Percentiles rank a stretch among this genome's conserved stretches.
phyloP scores from a whole-genome alignment of 2,797 vertebrate species.

The Psittacula derbiana region DNA sequence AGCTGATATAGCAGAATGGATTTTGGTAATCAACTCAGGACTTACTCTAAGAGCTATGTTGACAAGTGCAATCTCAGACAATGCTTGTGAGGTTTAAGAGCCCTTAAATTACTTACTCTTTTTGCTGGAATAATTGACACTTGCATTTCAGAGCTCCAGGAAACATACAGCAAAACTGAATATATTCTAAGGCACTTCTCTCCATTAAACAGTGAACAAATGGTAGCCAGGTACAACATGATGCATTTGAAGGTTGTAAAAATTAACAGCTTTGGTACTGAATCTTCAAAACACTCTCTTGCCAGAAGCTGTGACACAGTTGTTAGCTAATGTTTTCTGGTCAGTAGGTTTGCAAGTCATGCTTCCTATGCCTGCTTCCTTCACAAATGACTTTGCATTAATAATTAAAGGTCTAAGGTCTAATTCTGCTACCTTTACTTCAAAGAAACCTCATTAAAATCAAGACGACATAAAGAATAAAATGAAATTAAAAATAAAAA shows the following conservation, averaged over 20 bases:
- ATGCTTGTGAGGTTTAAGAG: background rate
- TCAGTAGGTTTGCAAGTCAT: background rate
- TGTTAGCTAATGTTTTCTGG: background rate
- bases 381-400: background rate
- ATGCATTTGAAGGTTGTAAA: background rate
- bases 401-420: background rate
- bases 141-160: background rate
- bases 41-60: background rate
- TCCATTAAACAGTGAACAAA: background rate
- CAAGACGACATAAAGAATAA: background rate
- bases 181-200: background rate
- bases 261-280: background rate
- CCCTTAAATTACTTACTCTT: background rate
- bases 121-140: background rate
- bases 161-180: background rate
- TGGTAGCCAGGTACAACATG: background rate
- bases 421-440: background rate
- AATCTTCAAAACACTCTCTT: background rate
- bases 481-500: background rate
- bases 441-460: background rate
- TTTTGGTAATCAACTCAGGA: slow-evolving; percentile 20
- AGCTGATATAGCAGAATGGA: background rate
- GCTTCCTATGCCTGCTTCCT: background rate
- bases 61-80: slow-evolving; percentile 24
- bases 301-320: background rate